A percentile compares a stretch with the other conserved stretches of the same genome.
Conservation (phyloP, 2,888 invertebrate species). For the Luffia ferchaultella region DNA sequence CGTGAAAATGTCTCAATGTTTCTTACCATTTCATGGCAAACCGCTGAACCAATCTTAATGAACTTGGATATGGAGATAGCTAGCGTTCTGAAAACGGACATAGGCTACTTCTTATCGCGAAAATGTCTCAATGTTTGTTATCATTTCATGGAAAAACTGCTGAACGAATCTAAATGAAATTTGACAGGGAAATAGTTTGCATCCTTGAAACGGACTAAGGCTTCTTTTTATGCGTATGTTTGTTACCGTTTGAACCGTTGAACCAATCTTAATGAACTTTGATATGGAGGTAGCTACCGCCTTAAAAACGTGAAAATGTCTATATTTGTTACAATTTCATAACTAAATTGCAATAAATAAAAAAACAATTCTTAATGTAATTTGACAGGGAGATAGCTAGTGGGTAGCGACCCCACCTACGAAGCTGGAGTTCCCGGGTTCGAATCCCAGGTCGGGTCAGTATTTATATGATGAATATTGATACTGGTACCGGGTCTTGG, state of each 20-base stretch:
- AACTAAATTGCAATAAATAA: not conserved
- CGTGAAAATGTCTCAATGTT: too few relatives aligned
- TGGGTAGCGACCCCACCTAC: not conserved
- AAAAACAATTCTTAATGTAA: not conserved
- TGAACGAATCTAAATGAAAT: not conserved
- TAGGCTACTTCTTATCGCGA: too few relatives aligned
- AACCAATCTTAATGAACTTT: not conserved
- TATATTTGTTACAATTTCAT: not conserved
- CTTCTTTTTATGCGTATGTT: not conserved
- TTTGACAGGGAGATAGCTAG: not conserved
- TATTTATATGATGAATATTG: too few relatives aligned
- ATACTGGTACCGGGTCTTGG: too few relatives aligned
- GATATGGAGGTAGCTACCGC: not conserved
- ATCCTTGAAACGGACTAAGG: not conserved
- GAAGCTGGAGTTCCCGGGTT: too few relatives aligned
- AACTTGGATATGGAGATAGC: too few relatives aligned
- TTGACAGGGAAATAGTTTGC: not conserved
- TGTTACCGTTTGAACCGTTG: not conserved
- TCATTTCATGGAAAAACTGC: too few relatives aligned
- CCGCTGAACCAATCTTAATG: too few relatives aligned
- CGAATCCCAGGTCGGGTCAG: too few relatives aligned
- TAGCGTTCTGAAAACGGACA: too few relatives aligned
- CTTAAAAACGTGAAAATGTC: not conserved
- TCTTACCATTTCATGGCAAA: too few relatives aligned
- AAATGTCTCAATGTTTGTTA: too few relatives aligned